Base-by-base conservation (phyloP, 2,797 vertebrate species). In the Microctenopoma steveboyesi region DNA sequence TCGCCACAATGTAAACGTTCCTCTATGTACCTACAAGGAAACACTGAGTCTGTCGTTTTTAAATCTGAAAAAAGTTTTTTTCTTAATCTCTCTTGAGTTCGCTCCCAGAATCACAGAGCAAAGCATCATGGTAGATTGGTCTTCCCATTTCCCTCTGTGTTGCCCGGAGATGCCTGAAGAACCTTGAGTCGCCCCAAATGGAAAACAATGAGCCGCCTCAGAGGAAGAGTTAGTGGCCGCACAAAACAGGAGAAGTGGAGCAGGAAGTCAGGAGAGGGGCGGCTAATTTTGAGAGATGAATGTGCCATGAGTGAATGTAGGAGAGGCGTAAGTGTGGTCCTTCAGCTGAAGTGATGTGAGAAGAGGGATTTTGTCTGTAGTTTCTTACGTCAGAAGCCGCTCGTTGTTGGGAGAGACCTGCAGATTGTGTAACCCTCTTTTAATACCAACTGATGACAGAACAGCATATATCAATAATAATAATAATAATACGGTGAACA, bases 241-340 rank as follows among this genome's bases (percentile, higher is more conserved):
- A 59, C 76, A 73, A 76, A 63, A 42, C 7, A 48, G 73, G 66
- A 80, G 79, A 89, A 89, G 88, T 88, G 78, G 69, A 85, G 84
- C 81, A 73, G 69, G 64, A 74, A 86, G 75, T 64, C 60, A 51
- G 72, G 71, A 75, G 66, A 65, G 61, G 74, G 69, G 74, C 71
- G 74, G 74, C 68, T 78, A 77, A 85, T 79, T 63, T 60, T 82
- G 78, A 81, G 58, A 47, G 72, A 88, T 84, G 78, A 74, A 69
- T 76, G 71, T 86, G 75, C 65, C 42, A 43, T 8, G 52, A 69
- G 35, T 35, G 59, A 64, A 76, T 64, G 40, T 42, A 33, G 27
- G 67, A 63, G 48, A 49, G 59, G 22, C 28, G 46, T 42, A 54
- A 40, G 28, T 0, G 35, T 18, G 42, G 8, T 65, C 16, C 62